Conservation (phyloP, 2,113 vertebrate species). For the Sphyrna mokarran region DNA sequence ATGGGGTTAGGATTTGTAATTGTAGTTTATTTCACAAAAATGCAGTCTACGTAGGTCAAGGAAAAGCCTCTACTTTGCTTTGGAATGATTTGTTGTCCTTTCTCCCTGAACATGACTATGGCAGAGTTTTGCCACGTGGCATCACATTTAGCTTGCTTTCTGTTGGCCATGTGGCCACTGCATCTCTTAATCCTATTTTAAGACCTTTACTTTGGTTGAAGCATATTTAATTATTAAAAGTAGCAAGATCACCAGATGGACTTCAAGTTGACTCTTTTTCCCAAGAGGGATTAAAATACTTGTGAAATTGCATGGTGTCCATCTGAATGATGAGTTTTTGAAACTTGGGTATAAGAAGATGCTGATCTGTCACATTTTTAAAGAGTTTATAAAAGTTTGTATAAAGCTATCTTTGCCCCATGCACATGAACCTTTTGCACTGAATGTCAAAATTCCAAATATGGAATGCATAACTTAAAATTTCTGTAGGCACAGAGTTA, state of each 20-base stretch:
- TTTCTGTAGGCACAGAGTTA: background rate
- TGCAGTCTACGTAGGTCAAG: conserved; percentile 36
- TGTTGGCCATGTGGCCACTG: background rate
- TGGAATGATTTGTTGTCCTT: conserved; percentile 4
- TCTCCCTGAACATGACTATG: background rate
- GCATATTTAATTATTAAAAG: background rate
- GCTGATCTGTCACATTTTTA: background rate
- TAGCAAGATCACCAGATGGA: background rate
- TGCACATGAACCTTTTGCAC: background rate
- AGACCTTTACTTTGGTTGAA: background rate
- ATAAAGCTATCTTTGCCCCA: background rate
- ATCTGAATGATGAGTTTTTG: conserved; percentile 20
- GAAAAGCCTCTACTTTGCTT: conserved; percentile 3
- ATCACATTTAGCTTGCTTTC: conserved; percentile 11
- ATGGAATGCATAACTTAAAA: too few species aligned
- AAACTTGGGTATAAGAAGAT: background rate
- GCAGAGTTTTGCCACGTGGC: background rate
- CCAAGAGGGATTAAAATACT: conserved; percentile 29
- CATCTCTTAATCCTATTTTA: background rate
- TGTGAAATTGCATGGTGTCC: background rate
- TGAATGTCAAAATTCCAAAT: background rate
- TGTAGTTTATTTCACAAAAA: background rate
- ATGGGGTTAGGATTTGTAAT: background rate
- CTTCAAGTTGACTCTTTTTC: background rate
- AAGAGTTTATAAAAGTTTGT: background rate